Base-by-base conservation (phyloP, 2,113 vertebrate species). In the Ciconia boyciana region DNA sequence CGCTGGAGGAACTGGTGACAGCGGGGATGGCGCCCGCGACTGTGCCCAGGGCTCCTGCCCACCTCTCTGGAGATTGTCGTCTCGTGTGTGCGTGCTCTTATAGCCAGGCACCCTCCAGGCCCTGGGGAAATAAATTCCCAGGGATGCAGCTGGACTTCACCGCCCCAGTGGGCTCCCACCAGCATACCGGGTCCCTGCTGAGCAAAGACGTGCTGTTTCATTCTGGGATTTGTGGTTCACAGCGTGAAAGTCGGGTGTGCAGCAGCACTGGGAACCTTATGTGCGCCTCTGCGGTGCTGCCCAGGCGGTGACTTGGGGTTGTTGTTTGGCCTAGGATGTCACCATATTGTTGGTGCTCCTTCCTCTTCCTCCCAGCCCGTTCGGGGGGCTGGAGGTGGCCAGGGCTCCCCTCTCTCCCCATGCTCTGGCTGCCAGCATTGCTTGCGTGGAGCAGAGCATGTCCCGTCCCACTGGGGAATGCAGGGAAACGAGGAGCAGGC, bases 161-260 rank as follows among this genome's bases (percentile, higher is more conserved):
- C 13, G 2, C 20, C 36, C 21, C 18, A 7, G 3, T 31, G 70
- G 41, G 21, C 39, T 89, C 14, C 6, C 25, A 3, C 28, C 12
- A 19, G 66, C 9, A 14, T 41, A 13, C 18, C 11, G 2, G 66
- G 51, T 55, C 29, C 36, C 51, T 13, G 12, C 19, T 49, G 72
- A 46, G 72, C 43, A 31, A 43, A 75, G 60, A 26, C 79, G 7
- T 26, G 41, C 36, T 57, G 22, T 16, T 66, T 52, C 13, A 4
- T 52, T 46, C 41, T 86, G 46, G 44, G 29, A 20, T 83, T 52
- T 76, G 62, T 62, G 51, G 46, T 58, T 68, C 72, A 32, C 16
- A 43, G 18, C 0, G 0, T 51, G 41, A n/a, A 68, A 28, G 29
- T 8, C 0, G 0, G 16, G 39, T 29, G 2, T 60, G 52, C 22